A percentile compares a stretch with the other conserved stretches of the same genome.
Conservation (phyloP, 2,113 vertebrate species). For the Thermophis baileyi region DNA sequence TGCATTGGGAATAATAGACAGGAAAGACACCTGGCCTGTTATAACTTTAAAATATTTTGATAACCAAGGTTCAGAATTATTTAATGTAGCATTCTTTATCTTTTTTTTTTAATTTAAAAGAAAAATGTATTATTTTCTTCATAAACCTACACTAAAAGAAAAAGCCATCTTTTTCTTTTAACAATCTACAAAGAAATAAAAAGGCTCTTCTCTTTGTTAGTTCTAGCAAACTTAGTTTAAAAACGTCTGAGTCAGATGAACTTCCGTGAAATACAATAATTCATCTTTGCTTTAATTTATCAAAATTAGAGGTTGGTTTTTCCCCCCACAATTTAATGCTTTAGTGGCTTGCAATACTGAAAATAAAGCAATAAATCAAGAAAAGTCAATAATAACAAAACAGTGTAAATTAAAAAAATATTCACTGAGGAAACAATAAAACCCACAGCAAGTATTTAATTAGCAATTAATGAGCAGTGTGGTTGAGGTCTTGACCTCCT, state of each 20-base stretch:
- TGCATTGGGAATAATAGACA: conserved; percentile 46
- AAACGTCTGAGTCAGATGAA: conserved; percentile 17
- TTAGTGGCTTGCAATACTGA: not conserved
- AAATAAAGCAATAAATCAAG: not conserved
- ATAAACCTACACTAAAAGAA: conserved; percentile 18
- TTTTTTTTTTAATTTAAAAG: conserved; percentile 60
- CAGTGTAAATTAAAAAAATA: not conserved
- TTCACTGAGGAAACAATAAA: not conserved
- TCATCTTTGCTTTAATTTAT: conserved; percentile 29
- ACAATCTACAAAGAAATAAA: conserved; percentile 41
- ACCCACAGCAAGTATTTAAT: not conserved
- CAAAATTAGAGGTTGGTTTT: not conserved
- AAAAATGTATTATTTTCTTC: conserved; percentile 46
- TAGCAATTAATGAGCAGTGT: not conserved
- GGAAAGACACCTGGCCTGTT: conserved; percentile 36
- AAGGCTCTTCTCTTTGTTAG: conserved; percentile 37
- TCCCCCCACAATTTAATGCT: not conserved
- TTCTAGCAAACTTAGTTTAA: conserved; percentile 37
- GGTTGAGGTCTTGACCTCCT: not conserved
- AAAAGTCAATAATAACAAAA: not conserved
- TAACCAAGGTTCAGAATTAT: conserved; percentile 55
- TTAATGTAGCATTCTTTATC: conserved; percentile 42
- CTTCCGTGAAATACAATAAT: conserved; percentile 19
- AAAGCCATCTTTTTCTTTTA: conserved; percentile 49
- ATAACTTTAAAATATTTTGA: conserved; percentile 53